Evolutionary conservation across 2,113 vertebrate genomes (phyloP), one percentile per base, ranked within the genome.

Genomic region (Podilymbus podiceps): DNA sequence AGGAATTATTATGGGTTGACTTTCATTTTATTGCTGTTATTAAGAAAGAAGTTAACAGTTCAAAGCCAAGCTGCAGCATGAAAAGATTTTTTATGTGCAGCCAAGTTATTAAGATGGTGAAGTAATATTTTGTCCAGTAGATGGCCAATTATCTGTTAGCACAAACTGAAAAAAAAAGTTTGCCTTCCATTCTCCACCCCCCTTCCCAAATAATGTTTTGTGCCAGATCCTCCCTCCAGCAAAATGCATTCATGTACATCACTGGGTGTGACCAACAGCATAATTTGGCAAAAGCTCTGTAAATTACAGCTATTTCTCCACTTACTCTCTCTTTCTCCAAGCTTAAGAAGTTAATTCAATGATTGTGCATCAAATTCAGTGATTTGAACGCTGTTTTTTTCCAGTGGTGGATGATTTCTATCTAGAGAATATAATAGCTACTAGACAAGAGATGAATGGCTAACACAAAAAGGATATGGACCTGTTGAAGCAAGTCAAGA

Each of bases 101-200:
- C 72, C 75, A 94, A 86, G 55, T 79, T 87, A 89, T 59, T 93
- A 85, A 79, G 50, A 42, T 31, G 8, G 47, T 60, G 74, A 92
- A 94, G 53, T 79, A 90, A 60, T 89, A 82, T 42, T 95, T 80
- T 93, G 90, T 93, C 80, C 90, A 50, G 83, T 91, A 87, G 86
- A 97, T 89, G 80, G 80, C 73, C 46, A 89, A 53, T 95, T 92
- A 89, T 89, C 69, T 89, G 35, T 47, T 94, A 82, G 27, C 7
- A 3, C 28, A 72, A 81, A 68, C 28, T 42, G 42, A 49, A 64
- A 82, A 86, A 79, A 40, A 19, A 33, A n/a, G n/a, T 25, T 40
- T 68, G 23, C 50, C 28, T 92, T 67, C 12, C 52, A 23, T 69
- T 50, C 44, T 62, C 4, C 8, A 13, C 12, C 77, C 7, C 53